Percentiles rank a stretch among this genome's conserved stretches.
These are phyloP conservation scores for Drosophila bocqueti DNA, from an alignment of 1,140 invertebrate genomes.

Conservation along the genomic window DNA sequence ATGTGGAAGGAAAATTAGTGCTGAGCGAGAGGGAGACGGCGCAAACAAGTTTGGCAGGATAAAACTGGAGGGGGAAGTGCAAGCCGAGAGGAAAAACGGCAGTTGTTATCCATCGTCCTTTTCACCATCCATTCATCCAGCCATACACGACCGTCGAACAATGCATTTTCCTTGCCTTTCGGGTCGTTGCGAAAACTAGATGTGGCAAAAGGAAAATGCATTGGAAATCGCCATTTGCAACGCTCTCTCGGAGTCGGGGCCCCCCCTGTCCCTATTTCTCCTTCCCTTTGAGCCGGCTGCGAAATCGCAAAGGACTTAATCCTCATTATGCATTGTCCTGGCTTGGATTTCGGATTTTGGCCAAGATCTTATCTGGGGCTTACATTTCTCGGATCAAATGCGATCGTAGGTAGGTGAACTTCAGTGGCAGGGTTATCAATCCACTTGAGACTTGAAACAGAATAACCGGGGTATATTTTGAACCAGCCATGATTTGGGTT, in stretches of 20 bases:
- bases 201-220: slow-evolving; percentile 63
- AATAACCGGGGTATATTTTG: background rate
- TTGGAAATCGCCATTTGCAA: slow-evolving; percentile 53
- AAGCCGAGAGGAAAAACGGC: slow-evolving; percentile 64
- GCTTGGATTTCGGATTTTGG: slow-evolving; percentile 23
- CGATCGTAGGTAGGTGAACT: slow-evolving; percentile 33
- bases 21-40: slow-evolving; percentile 42
- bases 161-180: slow-evolving; percentile 48
- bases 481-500: background rate
- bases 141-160: slow-evolving; percentile 34
- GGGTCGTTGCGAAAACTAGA: slow-evolving; percentile 60
- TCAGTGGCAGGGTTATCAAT: slow-evolving; percentile 9
- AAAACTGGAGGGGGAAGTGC: slow-evolving; percentile 63
- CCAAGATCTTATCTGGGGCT: slow-evolving; percentile 45
- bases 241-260: slow-evolving; percentile 17
- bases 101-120: slow-evolving; percentile 43
- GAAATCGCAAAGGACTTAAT: slow-evolving; percentile 46
- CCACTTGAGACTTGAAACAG: slow-evolving; percentile 13
- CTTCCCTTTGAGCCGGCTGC: slow-evolving; percentile 4
- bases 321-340: slow-evolving; percentile 62
- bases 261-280: slow-evolving; percentile 6
- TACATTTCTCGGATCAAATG: slow-evolving; percentile 17
- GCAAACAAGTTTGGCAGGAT: slow-evolving; percentile 80
- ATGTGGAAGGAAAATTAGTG: slow-evolving; percentile 69
- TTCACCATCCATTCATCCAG: slow-evolving; percentile 20